Conservation (phyloP, 1,140 invertebrate genomes). For the Fopius arisanus region DNA sequence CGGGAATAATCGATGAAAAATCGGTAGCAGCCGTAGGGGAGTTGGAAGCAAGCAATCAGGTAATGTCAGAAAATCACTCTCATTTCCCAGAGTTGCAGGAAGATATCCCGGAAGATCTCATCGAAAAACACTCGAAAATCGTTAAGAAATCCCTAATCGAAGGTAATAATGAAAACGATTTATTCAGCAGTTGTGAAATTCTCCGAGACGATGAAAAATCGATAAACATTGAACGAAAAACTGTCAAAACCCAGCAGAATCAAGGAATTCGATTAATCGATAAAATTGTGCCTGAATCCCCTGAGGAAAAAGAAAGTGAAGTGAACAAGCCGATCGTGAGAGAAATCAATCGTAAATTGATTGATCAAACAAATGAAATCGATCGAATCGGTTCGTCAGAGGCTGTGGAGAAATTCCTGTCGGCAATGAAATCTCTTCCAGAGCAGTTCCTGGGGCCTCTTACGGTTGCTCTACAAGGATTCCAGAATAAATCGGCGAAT, state of each 20-base stretch:
- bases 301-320: neutral
- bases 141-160: neutral
- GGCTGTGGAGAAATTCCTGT: constrained; percentile 52
- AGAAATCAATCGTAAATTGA: neutral
- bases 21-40: constrained; percentile 42
- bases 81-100: constrained; percentile 56
- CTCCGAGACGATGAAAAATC: neutral
- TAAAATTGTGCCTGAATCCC: too few relatives aligned
- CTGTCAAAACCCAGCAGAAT: constrained; percentile 27
- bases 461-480: constrained; percentile 48
- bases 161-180: constrained; percentile 47
- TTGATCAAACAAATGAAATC: neutral
- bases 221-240: neutral
- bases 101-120: constrained; percentile 56
- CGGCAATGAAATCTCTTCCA: constrained; percentile 54
- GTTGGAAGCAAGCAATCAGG: constrained; percentile 59
- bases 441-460: constrained; percentile 55
- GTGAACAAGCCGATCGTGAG: neutral
- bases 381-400: neutral
- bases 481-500: constrained; percentile 43
- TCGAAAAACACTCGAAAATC: constrained; percentile 42
- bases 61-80: constrained; percentile 57
- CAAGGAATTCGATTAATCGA: neutral
- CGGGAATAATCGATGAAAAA: constrained; percentile 41
- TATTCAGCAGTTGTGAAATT: constrained; percentile 36